phyloP scores from a whole-genome alignment of 2,797 vertebrate genomes.

The Gambelia wislizenii region DNA sequence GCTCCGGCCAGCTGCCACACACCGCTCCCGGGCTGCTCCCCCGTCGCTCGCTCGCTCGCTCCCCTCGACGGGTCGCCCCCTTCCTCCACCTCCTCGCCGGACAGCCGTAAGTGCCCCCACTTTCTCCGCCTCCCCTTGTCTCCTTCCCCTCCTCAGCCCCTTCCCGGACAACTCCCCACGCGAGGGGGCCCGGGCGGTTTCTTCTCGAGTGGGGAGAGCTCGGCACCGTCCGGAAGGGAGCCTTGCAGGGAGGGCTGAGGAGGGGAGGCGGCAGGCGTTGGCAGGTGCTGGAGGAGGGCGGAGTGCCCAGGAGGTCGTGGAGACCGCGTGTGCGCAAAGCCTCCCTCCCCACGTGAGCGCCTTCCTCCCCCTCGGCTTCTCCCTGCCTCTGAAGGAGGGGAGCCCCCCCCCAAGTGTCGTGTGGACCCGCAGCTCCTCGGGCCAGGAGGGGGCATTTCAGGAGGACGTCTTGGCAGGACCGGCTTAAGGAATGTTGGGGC shows the following conservation, averaged over 20 bases:
- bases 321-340: not conserved
- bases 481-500: too few species aligned
- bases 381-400: too few species aligned
- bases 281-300: not conserved
- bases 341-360: not conserved
- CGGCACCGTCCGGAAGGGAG: not conserved
- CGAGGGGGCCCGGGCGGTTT: not conserved
- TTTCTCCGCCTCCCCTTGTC: not conserved
- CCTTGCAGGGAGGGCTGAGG: too few species aligned
- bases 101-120: slow-evolving; percentile 1
- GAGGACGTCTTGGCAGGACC: too few species aligned
- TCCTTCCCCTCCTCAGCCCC: not conserved
- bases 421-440: too few species aligned
- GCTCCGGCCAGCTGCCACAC: not conserved
- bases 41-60: too few species aligned
- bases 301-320: not conserved
- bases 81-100: not conserved
- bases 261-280: not conserved
- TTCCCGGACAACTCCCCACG: too few species aligned
- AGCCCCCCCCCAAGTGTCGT: too few species aligned
- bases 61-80: not conserved
- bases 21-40: not conserved
- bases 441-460: too few species aligned
- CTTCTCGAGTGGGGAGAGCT: not conserved
- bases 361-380: not conserved